A percentile compares a stretch with the other conserved stretches of the same genome.
Conservation (phyloP, 2,113 vertebrate species). For the Polyodon spathula region DNA sequence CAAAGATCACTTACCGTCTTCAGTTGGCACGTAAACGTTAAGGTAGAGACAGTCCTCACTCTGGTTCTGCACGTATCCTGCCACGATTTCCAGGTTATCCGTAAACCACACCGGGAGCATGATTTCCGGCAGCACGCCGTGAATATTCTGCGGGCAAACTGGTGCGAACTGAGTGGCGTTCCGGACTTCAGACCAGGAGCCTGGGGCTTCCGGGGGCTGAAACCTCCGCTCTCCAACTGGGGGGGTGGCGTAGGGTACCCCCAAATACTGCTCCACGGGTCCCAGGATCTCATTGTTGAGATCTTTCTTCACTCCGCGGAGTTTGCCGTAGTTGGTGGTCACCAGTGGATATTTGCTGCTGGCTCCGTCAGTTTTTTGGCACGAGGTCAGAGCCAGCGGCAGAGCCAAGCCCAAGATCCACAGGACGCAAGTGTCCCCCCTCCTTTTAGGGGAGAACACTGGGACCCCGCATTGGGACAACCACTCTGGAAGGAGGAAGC, state of each 20-base stretch:
- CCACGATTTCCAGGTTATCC: slow-evolving; percentile 78
- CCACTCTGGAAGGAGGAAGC: slow-evolving; percentile 22
- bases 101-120: slow-evolving; percentile 92
- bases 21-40: slow-evolving; percentile 85
- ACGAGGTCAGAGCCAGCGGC: slow-evolving; percentile 48
- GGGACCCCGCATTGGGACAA: neutral
- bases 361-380: slow-evolving; percentile 61
- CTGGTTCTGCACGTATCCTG: slow-evolving; percentile 84
- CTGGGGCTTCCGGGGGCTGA: slow-evolving; percentile 77
- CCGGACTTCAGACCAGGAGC: slow-evolving; percentile 81
- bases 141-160: slow-evolving; percentile 82
- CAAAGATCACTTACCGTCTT: slow-evolving; percentile 92
- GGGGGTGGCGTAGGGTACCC: slow-evolving; percentile 79
- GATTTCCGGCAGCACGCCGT: slow-evolving; percentile 79
- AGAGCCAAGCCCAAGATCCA: slow-evolving; percentile 50
- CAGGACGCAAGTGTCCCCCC: slow-evolving; percentile 46
- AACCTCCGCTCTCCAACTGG: slow-evolving; percentile 78
- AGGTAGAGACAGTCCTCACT: slow-evolving; percentile 89
- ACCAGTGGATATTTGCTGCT: slow-evolving; percentile 64
- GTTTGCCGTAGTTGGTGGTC: slow-evolving; percentile 76
- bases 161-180: slow-evolving; percentile 82
- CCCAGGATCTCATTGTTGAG: slow-evolving; percentile 87
- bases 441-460: slow-evolving; percentile 27
- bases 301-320: slow-evolving; percentile 75
- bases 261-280: slow-evolving; percentile 79